A percentile compares a stretch with the other conserved stretches of the same genome.
These are phyloP conservation scores for Paramacrobiotus metropolitanus DNA, from an alignment of 1,140 invertebrate genomes.

Conservation along the genomic window DNA sequence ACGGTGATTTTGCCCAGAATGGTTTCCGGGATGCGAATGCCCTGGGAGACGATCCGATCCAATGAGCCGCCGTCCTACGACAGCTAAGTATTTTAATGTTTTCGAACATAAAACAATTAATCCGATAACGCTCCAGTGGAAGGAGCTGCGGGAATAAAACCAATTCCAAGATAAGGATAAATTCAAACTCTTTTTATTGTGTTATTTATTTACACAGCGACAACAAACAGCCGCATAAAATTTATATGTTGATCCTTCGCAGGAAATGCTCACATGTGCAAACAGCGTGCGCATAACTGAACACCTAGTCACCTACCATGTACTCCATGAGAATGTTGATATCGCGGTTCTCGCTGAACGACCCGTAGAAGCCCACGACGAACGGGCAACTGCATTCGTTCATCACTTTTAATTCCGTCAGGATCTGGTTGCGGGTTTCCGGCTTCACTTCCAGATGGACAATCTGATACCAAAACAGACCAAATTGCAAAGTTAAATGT, in stretches of 20 bases:
- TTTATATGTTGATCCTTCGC: too few relatives aligned
- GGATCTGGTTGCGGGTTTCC: constrained; percentile 92
- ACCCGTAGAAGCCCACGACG: constrained; percentile 97
- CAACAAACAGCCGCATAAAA: too few relatives aligned
- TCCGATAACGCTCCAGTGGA: too few relatives aligned
- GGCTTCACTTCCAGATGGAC: constrained; percentile 97
- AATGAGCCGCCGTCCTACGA: constrained; percentile 49
- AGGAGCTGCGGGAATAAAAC: too few relatives aligned
- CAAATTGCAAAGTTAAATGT: constrained; percentile 11
- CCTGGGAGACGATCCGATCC: constrained; percentile 71
- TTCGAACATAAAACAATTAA: too few relatives aligned
- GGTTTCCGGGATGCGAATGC: constrained; percentile 64
- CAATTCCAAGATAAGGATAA: too few relatives aligned
- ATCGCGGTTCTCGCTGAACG: constrained; percentile 94
- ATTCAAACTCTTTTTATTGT: too few relatives aligned
- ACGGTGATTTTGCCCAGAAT: constrained; percentile 70
- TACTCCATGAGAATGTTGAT: constrained; percentile 99
- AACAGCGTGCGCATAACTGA: too few relatives aligned
- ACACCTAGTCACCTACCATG: too few relatives aligned
- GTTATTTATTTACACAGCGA: too few relatives aligned
- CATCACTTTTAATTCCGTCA: constrained; percentile 86
- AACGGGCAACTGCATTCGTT: constrained; percentile 99
- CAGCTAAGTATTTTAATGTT: too few relatives aligned
- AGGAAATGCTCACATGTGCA: too few relatives aligned
- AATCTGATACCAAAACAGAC: constrained; percentile 24